Base-by-base conservation (phyloP, 2,888 invertebrate genomes). In the Volucella inanis region DNA sequence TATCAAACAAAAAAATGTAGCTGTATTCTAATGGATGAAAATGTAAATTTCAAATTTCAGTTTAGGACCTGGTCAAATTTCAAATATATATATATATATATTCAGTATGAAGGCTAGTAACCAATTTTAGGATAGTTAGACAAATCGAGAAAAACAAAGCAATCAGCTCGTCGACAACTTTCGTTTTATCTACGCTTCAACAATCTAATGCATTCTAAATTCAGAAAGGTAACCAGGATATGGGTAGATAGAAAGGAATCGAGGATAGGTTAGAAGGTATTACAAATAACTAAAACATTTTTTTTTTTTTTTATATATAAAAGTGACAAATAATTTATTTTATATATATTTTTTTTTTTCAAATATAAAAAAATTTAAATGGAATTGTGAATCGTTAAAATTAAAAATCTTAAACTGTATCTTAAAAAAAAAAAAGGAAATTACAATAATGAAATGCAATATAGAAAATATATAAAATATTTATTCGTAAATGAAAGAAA, bases 251-350 rank as follows among this genome's bases (percentile, higher is more conserved):
- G 52, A 43, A 47, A 43, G 55, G 68, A 64, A 50, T 55, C 38
- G 43, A 22, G 54, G 45, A 65, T 50, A 47, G 38, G 18, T 8
- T 39, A 65, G 38, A 38, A 50, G 31, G 31, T 31, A 31, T 31
- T 55, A 14, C 6, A 62, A 52, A 22, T 55, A 50, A 57, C 41
- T 61, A 59, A 67, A 68, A 61, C 54, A 62, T 72, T 54, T 54
- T 11, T 61, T 14, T 31, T 47, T 49, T 18, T 55, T n/a, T 43
- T 52, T 55, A 68, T 62, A 50, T 39, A 81, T 59, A 59, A 59
- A 68, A 72, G 3, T 68, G 61, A 78, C 50, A 78, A 78, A 74
- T 79, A 74, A 74, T 83, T 83, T 79, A 79, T 79, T 78, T 62
- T 12, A 31, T 39, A 52, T 47, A 22, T 41, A 10, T 59, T 59